Evolutionary conservation across 2,888 invertebrate species (phyloP), one percentile per base, ranked within the genome.

Genomic region (Leptarthrus brevirostris): DNA sequence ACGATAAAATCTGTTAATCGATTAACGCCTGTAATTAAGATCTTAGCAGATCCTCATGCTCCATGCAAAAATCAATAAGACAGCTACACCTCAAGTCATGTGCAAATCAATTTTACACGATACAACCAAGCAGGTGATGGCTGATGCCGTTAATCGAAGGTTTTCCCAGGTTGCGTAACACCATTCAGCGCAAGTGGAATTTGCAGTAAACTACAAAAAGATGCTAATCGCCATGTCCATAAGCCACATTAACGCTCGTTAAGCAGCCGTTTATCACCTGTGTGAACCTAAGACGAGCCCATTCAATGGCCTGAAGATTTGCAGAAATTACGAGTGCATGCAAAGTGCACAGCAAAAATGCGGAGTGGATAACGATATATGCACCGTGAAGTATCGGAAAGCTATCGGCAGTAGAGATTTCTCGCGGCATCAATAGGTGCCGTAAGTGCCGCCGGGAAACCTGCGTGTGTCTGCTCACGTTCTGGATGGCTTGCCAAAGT

Each of bases 161-260:
- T 24, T 22, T 14, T 44, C 5, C 34, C 14, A 24, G 34, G 18
- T 64, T 64, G 22, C 64, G 64, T 64, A 64, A 64, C 56, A 12
- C 44, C 64, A 44, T 40, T 47, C 26, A 64, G 22, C 24, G 26
- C 64, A 24, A 64, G 47, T 47, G 47, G 44, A 47, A 22, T 64
- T 64, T 64, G 12, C 64, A 64, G 64, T 64, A 64, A 44, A 22
- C 26, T 44, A 40, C 64, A 53, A 53, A 53, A 70, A 53, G 70
- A 70, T 70, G 70, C n/a, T 70, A 70, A 70, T 70, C 70, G 53
- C 18, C 34, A 20, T 53, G 49, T 53, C 53, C 70, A 70, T 70
- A 70, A 53, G 70, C 70, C 70, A 70, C 53, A 70, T 70, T 70
- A 70, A 70, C 64, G 64, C 64, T 64, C 64, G 64, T 47, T 64